phyloP scores from a whole-genome alignment of 2,797 vertebrate species.

The Alcedo atthis region DNA sequence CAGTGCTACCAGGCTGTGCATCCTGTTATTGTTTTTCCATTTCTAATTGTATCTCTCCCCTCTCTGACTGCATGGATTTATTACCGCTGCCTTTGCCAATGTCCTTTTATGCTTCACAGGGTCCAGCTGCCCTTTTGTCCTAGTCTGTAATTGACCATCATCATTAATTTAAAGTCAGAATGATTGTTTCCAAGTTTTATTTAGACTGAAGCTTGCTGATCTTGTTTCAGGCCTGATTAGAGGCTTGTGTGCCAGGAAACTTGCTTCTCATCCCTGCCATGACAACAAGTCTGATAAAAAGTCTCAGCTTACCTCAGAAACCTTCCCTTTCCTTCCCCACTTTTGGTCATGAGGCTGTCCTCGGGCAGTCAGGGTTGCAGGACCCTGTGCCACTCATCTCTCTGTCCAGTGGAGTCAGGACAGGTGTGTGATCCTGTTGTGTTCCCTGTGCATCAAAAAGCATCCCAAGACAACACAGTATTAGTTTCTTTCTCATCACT shows the following conservation, averaged over 20 bases:
- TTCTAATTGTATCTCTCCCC: conserved; percentile 62
- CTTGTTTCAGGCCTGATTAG: conserved; percentile 49
- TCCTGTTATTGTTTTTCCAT: conserved; percentile 54
- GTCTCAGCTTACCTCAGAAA: neutral
- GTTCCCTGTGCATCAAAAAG: neutral
- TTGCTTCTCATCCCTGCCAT: neutral
- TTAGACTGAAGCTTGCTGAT: conserved; percentile 43
- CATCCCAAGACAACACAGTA: neutral
- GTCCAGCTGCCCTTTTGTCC: conserved; percentile 72
- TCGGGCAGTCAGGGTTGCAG: neutral
- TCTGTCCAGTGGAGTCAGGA: neutral
- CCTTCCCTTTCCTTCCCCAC: neutral
- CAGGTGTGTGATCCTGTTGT: neutral
- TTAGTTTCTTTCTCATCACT: neutral
- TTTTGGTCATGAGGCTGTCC: neutral
- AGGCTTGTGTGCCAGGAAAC: neutral
- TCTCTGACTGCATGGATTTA: conserved; percentile 54
- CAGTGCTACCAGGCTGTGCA: neutral
- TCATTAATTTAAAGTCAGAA: conserved; percentile 61
- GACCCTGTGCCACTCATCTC: neutral
- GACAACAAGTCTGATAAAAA: neutral
- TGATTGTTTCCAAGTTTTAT: conserved; percentile 44
- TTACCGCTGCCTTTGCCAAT: conserved; percentile 53
- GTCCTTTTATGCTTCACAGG: conserved; percentile 55
- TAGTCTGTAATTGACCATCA: conserved; percentile 45